phyloP scores from a whole-genome alignment of 2,797 vertebrate species.

The Muscicapa striata region DNA sequence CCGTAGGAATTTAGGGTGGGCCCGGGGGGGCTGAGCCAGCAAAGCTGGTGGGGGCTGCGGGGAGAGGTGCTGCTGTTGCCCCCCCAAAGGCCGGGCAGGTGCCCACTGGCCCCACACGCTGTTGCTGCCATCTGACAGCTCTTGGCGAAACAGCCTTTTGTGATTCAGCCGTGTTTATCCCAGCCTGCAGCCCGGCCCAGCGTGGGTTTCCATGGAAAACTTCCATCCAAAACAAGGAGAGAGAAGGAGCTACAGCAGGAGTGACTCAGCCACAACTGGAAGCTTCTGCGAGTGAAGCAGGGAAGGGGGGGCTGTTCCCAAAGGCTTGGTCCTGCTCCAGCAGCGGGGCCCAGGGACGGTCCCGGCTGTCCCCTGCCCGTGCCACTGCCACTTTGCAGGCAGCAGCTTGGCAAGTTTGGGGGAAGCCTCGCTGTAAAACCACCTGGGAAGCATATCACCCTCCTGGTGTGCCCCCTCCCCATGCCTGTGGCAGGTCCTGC shows the following conservation, averaged over 20 bases:
- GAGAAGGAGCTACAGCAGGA: conserved; percentile 59
- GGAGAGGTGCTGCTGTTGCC: not conserved
- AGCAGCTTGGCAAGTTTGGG: not conserved
- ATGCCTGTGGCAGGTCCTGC: fast-evolving
- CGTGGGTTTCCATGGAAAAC: conserved; percentile 77
- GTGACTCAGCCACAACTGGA: conserved; percentile 74
- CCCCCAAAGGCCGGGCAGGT: not conserved
- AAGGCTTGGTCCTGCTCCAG: not conserved
- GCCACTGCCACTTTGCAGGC: fast-evolving
- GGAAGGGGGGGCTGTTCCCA: not conserved
- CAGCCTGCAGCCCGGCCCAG: conserved; percentile 65
- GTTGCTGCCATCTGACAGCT: conserved; percentile 27
- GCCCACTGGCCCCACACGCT: not conserved
- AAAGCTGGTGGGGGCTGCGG: fast-evolving
- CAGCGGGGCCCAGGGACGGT: fast-evolving
- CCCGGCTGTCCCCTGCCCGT: not conserved
- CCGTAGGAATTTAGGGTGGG: not conserved
- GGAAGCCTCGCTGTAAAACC: not conserved
- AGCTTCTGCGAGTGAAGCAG: conserved; percentile 44
- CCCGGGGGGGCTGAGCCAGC: fast-evolving
- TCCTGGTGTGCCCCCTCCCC: not conserved
- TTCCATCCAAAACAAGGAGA: conserved; percentile 73
- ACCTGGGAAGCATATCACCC: not conserved
- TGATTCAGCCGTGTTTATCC: conserved; percentile 63
- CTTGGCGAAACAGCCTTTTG: conserved; percentile 27